Evolutionary conservation across 2,113 vertebrate species (phyloP), one percentile per base, ranked within the genome.

Genomic region (Leucopternis melanops): DNA sequence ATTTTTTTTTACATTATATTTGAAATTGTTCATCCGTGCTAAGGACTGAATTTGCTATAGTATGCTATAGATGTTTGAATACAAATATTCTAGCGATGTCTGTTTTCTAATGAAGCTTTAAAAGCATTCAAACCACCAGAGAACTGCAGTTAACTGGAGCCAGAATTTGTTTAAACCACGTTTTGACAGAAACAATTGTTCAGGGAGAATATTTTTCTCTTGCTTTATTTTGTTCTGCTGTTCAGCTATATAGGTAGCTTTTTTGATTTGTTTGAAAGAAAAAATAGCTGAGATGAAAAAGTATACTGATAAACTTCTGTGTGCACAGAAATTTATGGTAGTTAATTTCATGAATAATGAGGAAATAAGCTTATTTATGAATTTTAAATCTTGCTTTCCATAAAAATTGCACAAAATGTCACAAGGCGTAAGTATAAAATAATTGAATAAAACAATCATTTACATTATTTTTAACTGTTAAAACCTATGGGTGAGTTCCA

Each of bases 111-210:
- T 88, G 88, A 95, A 95, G 90, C 85, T 94, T 96, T 96, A 73
- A 96, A 94, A 96, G 87, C 57, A 7, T 85, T 86, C 62, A 96
- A 88, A 92, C 88, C 95, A 90, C 94, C 42, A 92, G 95, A 96
- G 85, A 62, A 70, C 81, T 80, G 71, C 74, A 69, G 92, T 92
- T 93, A 92, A 80, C 88, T 77, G 82, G 29, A 93, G 63, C 79
- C 58, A 81, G 95, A 80, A 77, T 93, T 94, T 81, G 62, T 90
- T 96, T 92, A 94, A 94, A 86, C 71, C 42, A 58, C 19, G 3
- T 86, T 96, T 94, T 92, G 93, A 96, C 87, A 92, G 85, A 90
- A 90, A 42, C 16, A 88, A n/a, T 86, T 73, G 63, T 74, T 91
- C 71, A 50, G 85, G 62, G 79, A 82, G 79, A 82, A 70, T 90